Base-by-base conservation (phyloP, 2,888 invertebrate species). In the Plemyria rubiginata region DNA sequence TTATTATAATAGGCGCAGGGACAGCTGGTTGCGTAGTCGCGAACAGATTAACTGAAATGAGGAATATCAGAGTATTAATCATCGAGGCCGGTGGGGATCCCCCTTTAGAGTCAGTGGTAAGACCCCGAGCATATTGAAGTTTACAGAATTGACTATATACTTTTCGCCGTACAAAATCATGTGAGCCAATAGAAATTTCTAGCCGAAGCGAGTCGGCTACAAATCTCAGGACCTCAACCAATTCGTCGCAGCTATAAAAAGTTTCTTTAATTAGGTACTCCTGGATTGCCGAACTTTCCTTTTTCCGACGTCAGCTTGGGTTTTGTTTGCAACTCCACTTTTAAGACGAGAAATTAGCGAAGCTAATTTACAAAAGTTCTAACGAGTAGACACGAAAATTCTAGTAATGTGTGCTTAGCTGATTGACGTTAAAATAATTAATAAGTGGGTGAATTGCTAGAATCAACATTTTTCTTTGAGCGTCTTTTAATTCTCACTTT, bases 11-110 rank as follows among this genome's bases (percentile, higher is more conserved):
- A 0, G 80, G 80, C 0, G 79, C 71, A 1, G 81, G 80, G 0
- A 67, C 80, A 0, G 79, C 77, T 0, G 82, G 82, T 0, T 68
- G 78, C 36, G 65, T 81, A 0, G 13, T 81, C 0, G 79, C 79
- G 0, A 76, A 70, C 16, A 66, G 76, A 45, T 71, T 81, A 4
- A 54, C 73, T 0, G 74, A 81, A 62, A 57, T 71, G 4, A 43
- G 69, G 7, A 41, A 71, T 38, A 38, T 75, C 28, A 73, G 65
- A 0, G 75, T 82, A 0, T 50, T 79, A 0, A 62, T 80, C 4
- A 68, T 82, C 16, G 82, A 82, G 62, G 81, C 81, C 5, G 82
- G 82, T 1, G 75, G 66, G 1, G 68, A 74, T n/a, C 80, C 79
- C 2, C 75, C 78, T 4, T 0, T 76, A 0, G 78, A 79, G 28